These are phyloP conservation scores for Muntiacus reevesi DNA, from an alignment of 2,113 vertebrate genomes.

Conservation along the genomic window DNA sequence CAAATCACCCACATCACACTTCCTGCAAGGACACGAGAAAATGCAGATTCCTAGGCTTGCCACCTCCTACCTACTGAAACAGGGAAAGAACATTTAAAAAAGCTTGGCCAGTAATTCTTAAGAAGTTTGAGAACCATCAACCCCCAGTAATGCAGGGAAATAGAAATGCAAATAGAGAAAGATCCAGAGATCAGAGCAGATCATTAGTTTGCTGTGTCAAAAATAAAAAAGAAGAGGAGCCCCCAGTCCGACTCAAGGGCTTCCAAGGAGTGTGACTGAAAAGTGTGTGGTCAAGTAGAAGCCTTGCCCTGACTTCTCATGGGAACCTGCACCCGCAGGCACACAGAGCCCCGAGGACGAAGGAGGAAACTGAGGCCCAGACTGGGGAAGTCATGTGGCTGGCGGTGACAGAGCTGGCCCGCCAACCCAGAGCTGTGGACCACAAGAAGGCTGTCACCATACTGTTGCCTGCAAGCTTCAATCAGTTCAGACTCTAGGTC, in stretches of 20 bases:
- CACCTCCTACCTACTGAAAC: background rate
- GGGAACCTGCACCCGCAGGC: fast-evolving
- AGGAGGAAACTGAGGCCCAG: background rate
- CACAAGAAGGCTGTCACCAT: background rate
- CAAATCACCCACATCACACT: background rate
- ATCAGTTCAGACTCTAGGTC: too few species aligned
- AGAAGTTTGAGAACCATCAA: background rate
- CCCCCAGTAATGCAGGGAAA: background rate
- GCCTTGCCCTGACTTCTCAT: background rate
- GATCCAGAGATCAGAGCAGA: background rate
- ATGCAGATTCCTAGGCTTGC: background rate
- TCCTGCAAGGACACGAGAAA: background rate
- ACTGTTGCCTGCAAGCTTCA: background rate
- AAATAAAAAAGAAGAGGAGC: background rate
- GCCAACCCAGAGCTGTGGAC: background rate
- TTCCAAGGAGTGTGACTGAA: background rate
- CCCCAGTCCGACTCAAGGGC: background rate
- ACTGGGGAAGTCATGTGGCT: background rate
- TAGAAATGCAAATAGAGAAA: background rate
- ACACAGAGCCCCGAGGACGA: background rate
- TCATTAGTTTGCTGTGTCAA: background rate
- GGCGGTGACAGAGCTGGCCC: background rate
- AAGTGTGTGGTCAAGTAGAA: background rate
- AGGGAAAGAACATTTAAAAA: background rate
- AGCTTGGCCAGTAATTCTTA: background rate